A percentile compares a stretch with the other conserved stretches of the same genome.
These are phyloP conservation scores for Epirrita christyi DNA, from an alignment of 2,888 invertebrate species.

Conservation along the genomic window DNA sequence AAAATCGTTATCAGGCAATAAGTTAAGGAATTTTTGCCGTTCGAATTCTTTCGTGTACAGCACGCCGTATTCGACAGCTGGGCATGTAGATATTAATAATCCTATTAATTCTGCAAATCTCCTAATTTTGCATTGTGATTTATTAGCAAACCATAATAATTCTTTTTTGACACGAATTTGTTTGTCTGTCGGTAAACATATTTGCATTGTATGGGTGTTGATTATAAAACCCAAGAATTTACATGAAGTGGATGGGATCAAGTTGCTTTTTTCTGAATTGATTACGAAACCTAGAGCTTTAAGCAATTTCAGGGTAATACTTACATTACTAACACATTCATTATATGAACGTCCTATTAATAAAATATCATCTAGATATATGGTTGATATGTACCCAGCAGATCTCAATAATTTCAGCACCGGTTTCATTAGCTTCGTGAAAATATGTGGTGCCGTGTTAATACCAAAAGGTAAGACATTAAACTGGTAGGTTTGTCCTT, in stretches of 20 bases:
- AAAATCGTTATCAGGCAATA: neutral
- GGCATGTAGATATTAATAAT: slow-evolving; percentile 42
- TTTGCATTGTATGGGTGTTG: neutral
- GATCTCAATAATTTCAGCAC: slow-evolving; percentile 23
- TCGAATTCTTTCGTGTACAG: slow-evolving; percentile 45
- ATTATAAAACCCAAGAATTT: neutral
- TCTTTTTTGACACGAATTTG: neutral
- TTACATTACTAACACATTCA: slow-evolving; percentile 1
- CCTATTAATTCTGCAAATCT: slow-evolving; percentile 37
- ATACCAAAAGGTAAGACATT: slow-evolving; percentile 24
- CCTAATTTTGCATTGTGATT: slow-evolving; percentile 32
- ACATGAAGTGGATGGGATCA: neutral
- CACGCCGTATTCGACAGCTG: slow-evolving; percentile 46
- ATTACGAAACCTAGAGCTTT: neutral
- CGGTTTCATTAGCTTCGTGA: slow-evolving; percentile 30
- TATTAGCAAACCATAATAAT: neutral
- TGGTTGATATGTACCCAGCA: slow-evolving; percentile 19
- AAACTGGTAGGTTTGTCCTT: slow-evolving; percentile 17
- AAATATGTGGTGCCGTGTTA: slow-evolving; percentile 22
- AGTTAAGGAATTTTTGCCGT: slow-evolving; percentile 32
- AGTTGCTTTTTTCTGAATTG: neutral
- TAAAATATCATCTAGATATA: slow-evolving; percentile 32
- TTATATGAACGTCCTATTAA: slow-evolving; percentile 12
- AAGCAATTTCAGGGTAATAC: neutral
- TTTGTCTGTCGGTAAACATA: neutral